Conservation (phyloP, 2,113 vertebrate species). For the Prunella himalayana region DNA sequence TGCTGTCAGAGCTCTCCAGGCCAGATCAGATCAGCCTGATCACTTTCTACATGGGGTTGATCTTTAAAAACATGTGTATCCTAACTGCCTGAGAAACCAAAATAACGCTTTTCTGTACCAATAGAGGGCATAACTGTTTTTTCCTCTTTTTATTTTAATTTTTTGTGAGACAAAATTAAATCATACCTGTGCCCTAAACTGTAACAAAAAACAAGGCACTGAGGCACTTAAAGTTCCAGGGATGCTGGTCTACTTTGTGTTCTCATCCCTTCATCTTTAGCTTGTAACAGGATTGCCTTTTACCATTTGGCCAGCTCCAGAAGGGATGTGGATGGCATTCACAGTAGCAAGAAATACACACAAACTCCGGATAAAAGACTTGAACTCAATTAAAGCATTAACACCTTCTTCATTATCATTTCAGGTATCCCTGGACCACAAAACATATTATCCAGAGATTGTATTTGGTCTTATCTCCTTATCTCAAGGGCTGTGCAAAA, state of each 20-base stretch:
- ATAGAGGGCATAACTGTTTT: background rate
- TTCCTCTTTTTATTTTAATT: background rate
- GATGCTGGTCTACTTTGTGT: background rate
- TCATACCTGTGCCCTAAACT: background rate
- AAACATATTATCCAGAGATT: background rate
- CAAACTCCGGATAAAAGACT: background rate
- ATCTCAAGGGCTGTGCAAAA: background rate
- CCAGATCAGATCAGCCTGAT: slow-evolving; percentile 9
- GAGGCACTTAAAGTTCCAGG: background rate
- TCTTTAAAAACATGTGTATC: background rate
- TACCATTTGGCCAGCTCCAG: background rate
- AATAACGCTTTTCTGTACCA: background rate
- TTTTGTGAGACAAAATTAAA: background rate
- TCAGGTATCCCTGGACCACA: background rate
- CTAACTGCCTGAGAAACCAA: background rate
- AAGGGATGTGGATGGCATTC: background rate
- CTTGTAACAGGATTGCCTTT: background rate
- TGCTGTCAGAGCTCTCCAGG: background rate
- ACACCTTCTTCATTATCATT: background rate
- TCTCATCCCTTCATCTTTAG: background rate
- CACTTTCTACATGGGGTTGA: background rate
- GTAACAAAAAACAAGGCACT: background rate
- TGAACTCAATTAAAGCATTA: background rate
- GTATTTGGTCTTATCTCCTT: background rate
- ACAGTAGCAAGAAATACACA: background rate